Base-by-base conservation (phyloP, 2,888 invertebrate species). In the Scotopteryx bipunctaria region DNA sequence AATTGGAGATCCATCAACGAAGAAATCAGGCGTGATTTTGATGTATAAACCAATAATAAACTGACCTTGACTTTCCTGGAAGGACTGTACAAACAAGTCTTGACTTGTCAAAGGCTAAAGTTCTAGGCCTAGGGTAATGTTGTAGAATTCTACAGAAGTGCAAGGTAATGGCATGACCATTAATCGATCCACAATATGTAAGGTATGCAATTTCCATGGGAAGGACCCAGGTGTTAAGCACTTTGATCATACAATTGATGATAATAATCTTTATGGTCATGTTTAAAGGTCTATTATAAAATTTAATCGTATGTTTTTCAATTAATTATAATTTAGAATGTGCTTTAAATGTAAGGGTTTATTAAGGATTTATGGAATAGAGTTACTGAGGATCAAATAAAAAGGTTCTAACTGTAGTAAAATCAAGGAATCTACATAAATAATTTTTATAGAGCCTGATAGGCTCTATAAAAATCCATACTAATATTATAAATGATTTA, bases 191-290 rank as follows among this genome's bases (percentile, higher is more conserved):
- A 35, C 13, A 8, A 23, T 38, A 37, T 21, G 27, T 27, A 29
- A 47, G n/a, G n/a, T n/a, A n/a, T n/a, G n/a, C n/a, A n/a, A n/a
- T 41, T 35, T 29, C 14, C 48, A 29, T 48, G 54, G 25, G 54
- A 54, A 48, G 15, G 6, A 8, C 15, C 33, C 33, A 36, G 31
- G n/a, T 36, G 27, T 29, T 9, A 32, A n/a, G 42, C 15, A 21
- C 8, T 38, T 46, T 32, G 38, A 51, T 45, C 31, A 48, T 11
- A 25, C 32, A 36, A 38, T 35, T 21, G n/a, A 14, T 25, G 44
- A 41, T 40, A 54, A 5, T 44, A 25, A 45, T 41, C 44, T 48
- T 54, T 43, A 48, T 29, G 33, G 4, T 15, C 8, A 19, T 17
- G 16, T 23, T 5, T 32, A 19, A 45, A 9, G 41, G 25, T 44